Conservation (phyloP, 2,888 invertebrate species). For the Nymphalis c-album region DNA sequence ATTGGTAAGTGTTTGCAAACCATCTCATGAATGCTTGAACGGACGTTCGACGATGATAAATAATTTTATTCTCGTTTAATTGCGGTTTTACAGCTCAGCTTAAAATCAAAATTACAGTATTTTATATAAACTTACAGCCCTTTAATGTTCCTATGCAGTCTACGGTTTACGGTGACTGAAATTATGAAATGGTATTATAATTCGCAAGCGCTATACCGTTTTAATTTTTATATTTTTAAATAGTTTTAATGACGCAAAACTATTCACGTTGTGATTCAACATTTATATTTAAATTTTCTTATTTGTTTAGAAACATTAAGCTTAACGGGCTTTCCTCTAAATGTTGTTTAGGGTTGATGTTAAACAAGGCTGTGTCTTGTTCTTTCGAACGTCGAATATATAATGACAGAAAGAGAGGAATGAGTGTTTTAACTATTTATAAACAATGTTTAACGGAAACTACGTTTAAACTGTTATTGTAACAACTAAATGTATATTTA, state of each 20-base stretch:
- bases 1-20: slow-evolving; percentile 45
- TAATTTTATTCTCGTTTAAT: background rate
- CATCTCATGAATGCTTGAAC: slow-evolving; percentile 46
- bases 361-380: too few relatives aligned
- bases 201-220: background rate
- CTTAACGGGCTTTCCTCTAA: background rate
- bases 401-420: too few relatives aligned
- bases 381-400: too few relatives aligned
- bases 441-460: too few relatives aligned
- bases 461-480: too few relatives aligned
- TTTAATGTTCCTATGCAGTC: slow-evolving; percentile 8
- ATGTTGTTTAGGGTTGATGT: too few relatives aligned
- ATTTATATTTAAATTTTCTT: background rate
- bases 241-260: background rate
- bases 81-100: slow-evolving; percentile 5
- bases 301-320: background rate
- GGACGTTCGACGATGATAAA: slow-evolving; percentile 38
- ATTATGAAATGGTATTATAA: slow-evolving; percentile 1
- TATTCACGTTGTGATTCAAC: background rate
- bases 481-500: too few relatives aligned
- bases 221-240: background rate
- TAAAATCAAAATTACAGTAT: slow-evolving; percentile 7
- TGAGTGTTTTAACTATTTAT: too few relatives aligned
- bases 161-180: slow-evolving; percentile 9
- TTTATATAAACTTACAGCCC: slow-evolving; percentile 15